These are phyloP conservation scores for Saguinus imperator DNA, from an alignment of 2,113 vertebrate genomes.

Conservation along the genomic window DNA sequence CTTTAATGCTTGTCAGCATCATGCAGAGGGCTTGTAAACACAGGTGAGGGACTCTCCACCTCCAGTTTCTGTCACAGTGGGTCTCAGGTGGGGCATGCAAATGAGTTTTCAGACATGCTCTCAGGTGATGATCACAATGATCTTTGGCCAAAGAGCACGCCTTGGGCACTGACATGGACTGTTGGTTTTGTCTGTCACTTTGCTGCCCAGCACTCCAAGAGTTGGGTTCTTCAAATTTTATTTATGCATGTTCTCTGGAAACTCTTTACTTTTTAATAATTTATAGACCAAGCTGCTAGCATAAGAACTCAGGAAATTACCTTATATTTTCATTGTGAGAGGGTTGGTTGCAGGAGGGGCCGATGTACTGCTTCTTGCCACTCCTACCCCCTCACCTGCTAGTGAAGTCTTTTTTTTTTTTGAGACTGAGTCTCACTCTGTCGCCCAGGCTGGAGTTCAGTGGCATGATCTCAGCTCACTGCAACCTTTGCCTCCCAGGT, in stretches of 20 bases:
- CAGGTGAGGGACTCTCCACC: not conserved
- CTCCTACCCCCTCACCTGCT: not conserved
- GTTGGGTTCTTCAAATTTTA: not conserved
- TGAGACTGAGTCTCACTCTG: too few species aligned
- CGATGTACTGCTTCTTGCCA: not conserved
- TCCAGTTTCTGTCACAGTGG: not conserved
- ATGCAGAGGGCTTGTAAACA: not conserved
- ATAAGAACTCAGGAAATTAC: slow-evolving; percentile 7
- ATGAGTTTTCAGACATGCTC: not conserved
- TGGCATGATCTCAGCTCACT: too few species aligned
- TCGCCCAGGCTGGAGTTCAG: too few species aligned
- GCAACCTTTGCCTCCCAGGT: too few species aligned
- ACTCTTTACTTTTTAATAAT: not conserved
- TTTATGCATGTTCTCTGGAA: not conserved
- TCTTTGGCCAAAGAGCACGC: not conserved
- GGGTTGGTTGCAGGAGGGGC: not conserved
- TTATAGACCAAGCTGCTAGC: not conserved
- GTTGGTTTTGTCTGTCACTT: not conserved
- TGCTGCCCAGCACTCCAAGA: not conserved
- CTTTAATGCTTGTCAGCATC: not conserved
- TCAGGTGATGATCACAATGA: not conserved
- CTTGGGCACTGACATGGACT: not conserved
- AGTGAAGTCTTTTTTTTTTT: not conserved
- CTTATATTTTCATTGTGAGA: not conserved
- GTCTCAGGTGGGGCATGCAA: not conserved